These are phyloP conservation scores for Drosophila parthenogenetica DNA, from an alignment of 2,888 invertebrate genomes.

Conservation along the genomic window DNA sequence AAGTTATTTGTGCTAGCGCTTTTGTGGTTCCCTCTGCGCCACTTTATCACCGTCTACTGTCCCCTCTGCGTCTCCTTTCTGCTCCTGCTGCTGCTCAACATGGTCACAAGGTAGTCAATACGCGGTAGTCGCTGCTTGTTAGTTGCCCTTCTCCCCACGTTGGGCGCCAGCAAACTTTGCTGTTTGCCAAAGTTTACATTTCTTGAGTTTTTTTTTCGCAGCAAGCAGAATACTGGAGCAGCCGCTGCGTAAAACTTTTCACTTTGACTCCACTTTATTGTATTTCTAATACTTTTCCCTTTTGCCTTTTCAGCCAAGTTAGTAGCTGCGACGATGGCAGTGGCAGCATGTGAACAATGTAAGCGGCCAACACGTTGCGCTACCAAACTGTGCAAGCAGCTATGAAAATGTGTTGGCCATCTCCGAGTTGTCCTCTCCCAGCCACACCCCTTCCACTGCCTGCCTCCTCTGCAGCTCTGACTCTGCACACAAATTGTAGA, in stretches of 20 bases:
- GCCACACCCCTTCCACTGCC: background rate
- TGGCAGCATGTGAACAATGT: slow-evolving; percentile 78
- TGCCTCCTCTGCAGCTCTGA: slow-evolving; percentile 37
- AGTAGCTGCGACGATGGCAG: slow-evolving; percentile 59
- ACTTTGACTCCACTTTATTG: slow-evolving; percentile 83
- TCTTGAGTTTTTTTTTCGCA: slow-evolving; percentile 45
- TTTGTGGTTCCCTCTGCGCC: slow-evolving; percentile 55
- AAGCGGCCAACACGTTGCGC: slow-evolving; percentile 74
- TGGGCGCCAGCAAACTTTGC: slow-evolving; percentile 74
- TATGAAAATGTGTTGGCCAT: slow-evolving; percentile 79
- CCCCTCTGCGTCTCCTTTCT: slow-evolving; percentile 2
- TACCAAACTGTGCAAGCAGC: slow-evolving; percentile 68
- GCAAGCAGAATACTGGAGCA: slow-evolving; percentile 48
- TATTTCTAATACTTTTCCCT: slow-evolving; percentile 81
- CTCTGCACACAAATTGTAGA: slow-evolving; percentile 72
- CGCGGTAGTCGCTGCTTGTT: slow-evolving; percentile 10
- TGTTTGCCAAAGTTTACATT: slow-evolving; percentile 71
- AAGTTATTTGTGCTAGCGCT: slow-evolving; percentile 80
- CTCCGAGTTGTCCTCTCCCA: slow-evolving; percentile 38
- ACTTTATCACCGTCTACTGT: slow-evolving; percentile 3
- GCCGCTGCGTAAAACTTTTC: slow-evolving; percentile 82
- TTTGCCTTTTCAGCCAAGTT: slow-evolving; percentile 77
- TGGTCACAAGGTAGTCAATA: slow-evolving; percentile 44
- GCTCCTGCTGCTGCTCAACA: background rate
- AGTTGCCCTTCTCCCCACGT: slow-evolving; percentile 17